These are phyloP conservation scores for Lumbricus terrestris DNA, from an alignment of 2,888 invertebrate species.

Conservation along the genomic window DNA sequence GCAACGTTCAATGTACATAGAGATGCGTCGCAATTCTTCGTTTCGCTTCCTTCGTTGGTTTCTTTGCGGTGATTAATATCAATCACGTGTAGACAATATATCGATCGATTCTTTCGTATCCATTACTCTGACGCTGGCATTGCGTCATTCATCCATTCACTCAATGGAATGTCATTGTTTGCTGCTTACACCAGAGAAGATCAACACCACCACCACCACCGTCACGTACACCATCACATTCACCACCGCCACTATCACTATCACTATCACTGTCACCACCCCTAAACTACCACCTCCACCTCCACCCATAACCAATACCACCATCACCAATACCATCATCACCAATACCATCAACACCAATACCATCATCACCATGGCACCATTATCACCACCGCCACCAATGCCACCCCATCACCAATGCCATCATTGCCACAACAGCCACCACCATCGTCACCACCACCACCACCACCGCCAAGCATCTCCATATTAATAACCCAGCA, in stretches of 20 bases:
- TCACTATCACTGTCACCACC: background rate
- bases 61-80: background rate
- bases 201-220: background rate
- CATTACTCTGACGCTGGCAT: too few relatives aligned
- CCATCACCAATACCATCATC: too few relatives aligned
- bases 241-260: background rate
- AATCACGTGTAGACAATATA: background rate
- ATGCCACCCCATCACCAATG: too few relatives aligned
- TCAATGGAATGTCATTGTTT: background rate
- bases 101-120: background rate
- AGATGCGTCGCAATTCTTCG: background rate
- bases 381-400: too few relatives aligned
- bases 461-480: slow-evolving; percentile 13
- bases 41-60: background rate
- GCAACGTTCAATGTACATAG: background rate
- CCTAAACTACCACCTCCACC: background rate
- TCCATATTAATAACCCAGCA: background rate
- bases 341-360: too few relatives aligned
- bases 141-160: background rate
- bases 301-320: background rate
- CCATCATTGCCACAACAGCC: background rate
- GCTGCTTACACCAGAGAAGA: background rate
- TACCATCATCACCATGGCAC: too few relatives aligned
- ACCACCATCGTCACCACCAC: background rate
- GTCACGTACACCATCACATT: background rate